These are phyloP conservation scores for Drosophila sulfurigaster DNA, from an alignment of 1,140 invertebrate genomes.

Conservation along the genomic window DNA sequence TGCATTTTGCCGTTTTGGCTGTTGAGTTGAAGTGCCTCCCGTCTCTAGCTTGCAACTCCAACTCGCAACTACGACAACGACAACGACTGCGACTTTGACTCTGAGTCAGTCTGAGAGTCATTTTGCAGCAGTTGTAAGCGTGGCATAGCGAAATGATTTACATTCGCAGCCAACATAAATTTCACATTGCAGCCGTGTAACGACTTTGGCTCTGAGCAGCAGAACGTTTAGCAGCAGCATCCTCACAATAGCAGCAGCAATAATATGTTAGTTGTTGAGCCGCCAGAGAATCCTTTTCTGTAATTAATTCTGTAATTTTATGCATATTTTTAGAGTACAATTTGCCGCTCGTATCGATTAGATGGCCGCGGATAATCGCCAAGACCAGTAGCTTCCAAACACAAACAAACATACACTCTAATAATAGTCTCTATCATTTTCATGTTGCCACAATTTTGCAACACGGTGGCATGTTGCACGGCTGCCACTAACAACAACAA, in stretches of 20 bases:
- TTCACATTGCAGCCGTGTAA: constrained; percentile 62
- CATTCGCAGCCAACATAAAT: constrained; percentile 73
- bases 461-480: constrained; percentile 67
- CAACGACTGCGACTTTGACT: background rate
- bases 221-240: constrained; percentile 5
- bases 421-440: constrained; percentile 71
- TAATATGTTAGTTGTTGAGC: constrained; percentile 26
- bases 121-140: constrained; percentile 62
- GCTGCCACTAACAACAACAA: background rate
- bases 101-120: background rate
- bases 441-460: constrained; percentile 50
- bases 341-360: constrained; percentile 50
- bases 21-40: constrained; percentile 18
- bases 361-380: constrained; percentile 43
- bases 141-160: constrained; percentile 83
- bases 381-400: constrained; percentile 65
- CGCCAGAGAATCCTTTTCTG: constrained; percentile 16
- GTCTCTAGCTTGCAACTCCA: background rate
- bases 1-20: constrained; percentile 41
- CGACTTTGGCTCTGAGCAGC: constrained; percentile 50
- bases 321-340: constrained; percentile 49
- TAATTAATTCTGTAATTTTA: constrained; percentile 62
- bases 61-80: background rate
- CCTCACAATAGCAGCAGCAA: constrained; percentile 9
- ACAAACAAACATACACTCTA: constrained; percentile 7